Evolutionary conservation across 2,888 invertebrate species (phyloP).

Genomic region (Leptopilina drosophilae): DNA sequence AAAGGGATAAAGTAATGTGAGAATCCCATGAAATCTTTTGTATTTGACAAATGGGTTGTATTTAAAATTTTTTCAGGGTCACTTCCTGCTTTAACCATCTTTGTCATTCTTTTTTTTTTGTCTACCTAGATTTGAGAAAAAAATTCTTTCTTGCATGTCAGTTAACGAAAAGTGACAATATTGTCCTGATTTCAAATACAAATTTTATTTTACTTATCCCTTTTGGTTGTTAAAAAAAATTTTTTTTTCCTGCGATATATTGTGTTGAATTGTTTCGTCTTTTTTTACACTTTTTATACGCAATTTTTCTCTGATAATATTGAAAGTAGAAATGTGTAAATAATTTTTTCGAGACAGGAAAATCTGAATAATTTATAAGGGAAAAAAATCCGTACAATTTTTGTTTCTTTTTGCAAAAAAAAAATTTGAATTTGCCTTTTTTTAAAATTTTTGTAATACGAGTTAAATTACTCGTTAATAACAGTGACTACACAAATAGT

Average conservation of each 20-base stretch:
- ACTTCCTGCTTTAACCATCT: background rate
- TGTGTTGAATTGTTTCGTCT: background rate
- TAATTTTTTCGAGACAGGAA: background rate
- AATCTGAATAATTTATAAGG: too few relatives aligned
- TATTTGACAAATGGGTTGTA: background rate
- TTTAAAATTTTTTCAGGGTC: background rate
- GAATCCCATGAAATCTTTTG: constrained; percentile 9
- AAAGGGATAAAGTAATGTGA: constrained; percentile 26
- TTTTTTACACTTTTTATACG: constrained; percentile 34
- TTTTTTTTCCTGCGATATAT: background rate
- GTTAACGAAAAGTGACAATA: background rate
- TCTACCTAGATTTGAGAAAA: background rate
- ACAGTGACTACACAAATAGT: background rate
- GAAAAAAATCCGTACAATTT: background rate
- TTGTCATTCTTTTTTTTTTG: background rate
- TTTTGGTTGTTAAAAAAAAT: background rate
- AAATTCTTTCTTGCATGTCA: background rate
- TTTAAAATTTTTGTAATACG: background rate
- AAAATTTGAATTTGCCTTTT: background rate
- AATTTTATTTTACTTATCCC: background rate
- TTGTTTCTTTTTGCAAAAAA: background rate
- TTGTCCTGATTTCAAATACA: too few relatives aligned
- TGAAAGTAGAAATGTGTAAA: background rate
- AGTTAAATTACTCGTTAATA: background rate
- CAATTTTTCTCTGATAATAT: background rate